Evolutionary conservation across 2,113 vertebrate genomes (phyloP).

Genomic region (Peromyscus maniculatus): DNA sequence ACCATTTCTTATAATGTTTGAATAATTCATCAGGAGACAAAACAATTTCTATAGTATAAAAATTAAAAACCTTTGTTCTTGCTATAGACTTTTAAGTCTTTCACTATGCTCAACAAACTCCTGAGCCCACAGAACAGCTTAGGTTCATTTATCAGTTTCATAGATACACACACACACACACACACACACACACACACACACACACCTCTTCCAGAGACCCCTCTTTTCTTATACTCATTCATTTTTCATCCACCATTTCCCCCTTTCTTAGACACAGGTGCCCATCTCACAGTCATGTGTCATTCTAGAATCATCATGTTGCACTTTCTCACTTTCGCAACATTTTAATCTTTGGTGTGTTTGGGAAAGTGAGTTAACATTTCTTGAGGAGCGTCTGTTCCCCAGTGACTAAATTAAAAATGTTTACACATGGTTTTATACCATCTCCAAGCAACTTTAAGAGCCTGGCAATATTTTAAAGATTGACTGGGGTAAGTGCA

Average conservation of each 20-base stretch:
- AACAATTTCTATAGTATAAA: neutral
- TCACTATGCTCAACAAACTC: neutral
- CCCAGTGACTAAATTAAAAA: neutral
- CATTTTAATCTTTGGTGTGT: neutral
- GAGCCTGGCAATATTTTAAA: conserved; percentile 26
- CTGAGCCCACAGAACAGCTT: neutral
- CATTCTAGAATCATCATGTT: neutral
- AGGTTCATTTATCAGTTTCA: neutral
- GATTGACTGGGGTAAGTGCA: neutral
- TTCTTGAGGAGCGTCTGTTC: neutral
- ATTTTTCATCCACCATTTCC: neutral
- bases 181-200: neutral
- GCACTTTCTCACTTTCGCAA: neutral
- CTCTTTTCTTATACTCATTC: neutral
- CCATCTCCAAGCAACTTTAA: neutral
- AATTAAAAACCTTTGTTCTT: conserved; percentile 28
- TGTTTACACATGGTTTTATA: neutral
- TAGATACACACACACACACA: no score
- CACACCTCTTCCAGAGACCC: neutral
- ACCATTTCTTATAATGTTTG: neutral
- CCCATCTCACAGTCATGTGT: neutral
- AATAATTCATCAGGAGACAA: conserved; percentile 23
- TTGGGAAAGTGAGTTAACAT: neutral
- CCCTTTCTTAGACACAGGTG: neutral
- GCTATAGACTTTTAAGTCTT: neutral